These are phyloP conservation scores for Vireo griseus DNA, from an alignment of 2,797 vertebrate species.

Conservation along the genomic window DNA sequence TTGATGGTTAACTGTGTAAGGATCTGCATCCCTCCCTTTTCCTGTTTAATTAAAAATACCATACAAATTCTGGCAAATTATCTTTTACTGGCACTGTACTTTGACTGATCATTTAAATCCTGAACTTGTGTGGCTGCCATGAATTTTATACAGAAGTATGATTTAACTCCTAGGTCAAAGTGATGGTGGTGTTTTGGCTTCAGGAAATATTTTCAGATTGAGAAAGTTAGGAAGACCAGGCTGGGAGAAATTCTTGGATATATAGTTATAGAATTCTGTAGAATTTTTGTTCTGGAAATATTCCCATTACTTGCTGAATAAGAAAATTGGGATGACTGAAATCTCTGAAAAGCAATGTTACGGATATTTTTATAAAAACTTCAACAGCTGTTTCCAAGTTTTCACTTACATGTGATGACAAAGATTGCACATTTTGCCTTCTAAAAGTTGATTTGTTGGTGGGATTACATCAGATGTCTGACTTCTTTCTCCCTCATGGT, in stretches of 20 bases:
- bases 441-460: neutral
- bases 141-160: neutral
- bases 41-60: neutral
- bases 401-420: constrained; percentile 31
- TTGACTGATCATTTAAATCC: neutral
- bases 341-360: no score
- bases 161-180: neutral
- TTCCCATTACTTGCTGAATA: no score
- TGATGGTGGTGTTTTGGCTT: neutral
- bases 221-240: neutral
- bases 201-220: neutral
- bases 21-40: neutral
- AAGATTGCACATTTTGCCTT: neutral
- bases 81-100: neutral
- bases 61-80: neutral
- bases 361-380: neutral
- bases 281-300: neutral
- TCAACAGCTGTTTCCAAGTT: neutral
- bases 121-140: neutral
- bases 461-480: neutral
- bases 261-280: neutral
- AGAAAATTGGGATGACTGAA: no score
- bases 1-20: neutral
- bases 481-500: neutral
- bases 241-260: neutral